Base-by-base conservation (phyloP, 2,888 invertebrate genomes). In the Melipona beecheii region DNA sequence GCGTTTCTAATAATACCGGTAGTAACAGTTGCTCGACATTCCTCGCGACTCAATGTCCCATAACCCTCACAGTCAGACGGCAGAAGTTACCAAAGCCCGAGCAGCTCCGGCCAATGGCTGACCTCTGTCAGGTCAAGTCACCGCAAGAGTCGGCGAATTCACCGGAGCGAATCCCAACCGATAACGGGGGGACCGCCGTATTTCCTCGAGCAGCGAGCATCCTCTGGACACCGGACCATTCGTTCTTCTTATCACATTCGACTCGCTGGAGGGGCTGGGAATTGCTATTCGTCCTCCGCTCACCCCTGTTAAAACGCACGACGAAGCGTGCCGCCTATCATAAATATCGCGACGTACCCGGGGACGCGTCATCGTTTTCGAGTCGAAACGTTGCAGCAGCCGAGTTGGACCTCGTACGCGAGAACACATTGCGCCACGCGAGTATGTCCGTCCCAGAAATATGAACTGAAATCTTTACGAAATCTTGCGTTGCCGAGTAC, bases 211-310 rank as follows among this genome's bases (percentile, higher is more conserved):
- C 62, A 56, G 58, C 31, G 52, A 54, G 21, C 36, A 69, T 64
- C 72, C 64, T 52, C 60, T 43, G 54, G 62, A 65, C 69, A 52
- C 43, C 43, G 49, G 31, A 21, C 68, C 81, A 72, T 83, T 68
- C 70, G 56, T 80, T 75, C 68, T 71, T 64, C 83, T 81, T 83
- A 83, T 72, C 83, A 72, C 56, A 52, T 52, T 72, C 76, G 81
- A 76, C 43, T 43, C 64, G 72, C 21, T 11, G 31, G 6, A 13
- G 19, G 21, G n/a, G 17, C 36, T 73, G 62, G 21, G 81, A 72
- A 68, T 76, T 72, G 64, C 56, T 76, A 75, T 81, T 83, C 82
- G 65, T 70, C 56, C 65, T 17, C 54, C 43, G 54, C n/a, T 27
- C 49, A 31, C 24, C 13, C 43, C 56, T 70, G 75, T 66, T 83